Evolutionary conservation across 2,113 vertebrate genomes (phyloP).

Genomic region (Anthoscopus minutus): DNA sequence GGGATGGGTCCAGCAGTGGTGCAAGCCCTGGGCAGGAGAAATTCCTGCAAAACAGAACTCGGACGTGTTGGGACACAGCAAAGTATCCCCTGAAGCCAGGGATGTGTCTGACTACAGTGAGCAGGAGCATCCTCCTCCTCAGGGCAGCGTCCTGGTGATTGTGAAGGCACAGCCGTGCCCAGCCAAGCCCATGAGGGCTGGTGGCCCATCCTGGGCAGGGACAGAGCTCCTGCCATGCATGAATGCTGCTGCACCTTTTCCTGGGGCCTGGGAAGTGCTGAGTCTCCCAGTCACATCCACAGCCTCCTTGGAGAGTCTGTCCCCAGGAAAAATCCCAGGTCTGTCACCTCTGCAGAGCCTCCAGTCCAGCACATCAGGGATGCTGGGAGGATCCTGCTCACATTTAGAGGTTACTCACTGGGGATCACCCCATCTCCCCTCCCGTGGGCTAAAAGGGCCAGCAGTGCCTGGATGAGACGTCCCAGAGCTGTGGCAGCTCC

Average conservation of each 20-base stretch:
- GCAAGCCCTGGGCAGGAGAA: neutral
- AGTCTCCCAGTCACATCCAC: neutral
- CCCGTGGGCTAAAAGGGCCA: accelerated
- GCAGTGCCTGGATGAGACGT: neutral
- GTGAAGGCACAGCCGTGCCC: neutral
- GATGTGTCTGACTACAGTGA: neutral
- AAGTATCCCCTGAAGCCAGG: neutral
- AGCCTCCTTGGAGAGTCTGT: accelerated
- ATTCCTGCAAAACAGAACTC: neutral
- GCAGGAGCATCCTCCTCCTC: neutral
- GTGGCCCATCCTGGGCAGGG: neutral
- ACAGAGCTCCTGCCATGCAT: neutral
- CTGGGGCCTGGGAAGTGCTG: neutral
- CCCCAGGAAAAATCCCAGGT: neutral
- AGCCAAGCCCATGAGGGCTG: neutral
- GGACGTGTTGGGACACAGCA: accelerated
- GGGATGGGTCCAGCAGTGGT: neutral
- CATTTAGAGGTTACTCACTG: neutral
- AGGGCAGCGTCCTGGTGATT: neutral
- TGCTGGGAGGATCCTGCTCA: neutral
- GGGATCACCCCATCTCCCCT: neutral
- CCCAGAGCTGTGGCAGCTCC: neutral
- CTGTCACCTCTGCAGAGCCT: accelerated
- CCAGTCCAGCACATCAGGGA: neutral
- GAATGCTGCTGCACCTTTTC: neutral